A percentile compares a stretch with the other conserved stretches of the same genome.
Conservation (phyloP, 2,797 vertebrate species). For the Numenius phaeopus region DNA sequence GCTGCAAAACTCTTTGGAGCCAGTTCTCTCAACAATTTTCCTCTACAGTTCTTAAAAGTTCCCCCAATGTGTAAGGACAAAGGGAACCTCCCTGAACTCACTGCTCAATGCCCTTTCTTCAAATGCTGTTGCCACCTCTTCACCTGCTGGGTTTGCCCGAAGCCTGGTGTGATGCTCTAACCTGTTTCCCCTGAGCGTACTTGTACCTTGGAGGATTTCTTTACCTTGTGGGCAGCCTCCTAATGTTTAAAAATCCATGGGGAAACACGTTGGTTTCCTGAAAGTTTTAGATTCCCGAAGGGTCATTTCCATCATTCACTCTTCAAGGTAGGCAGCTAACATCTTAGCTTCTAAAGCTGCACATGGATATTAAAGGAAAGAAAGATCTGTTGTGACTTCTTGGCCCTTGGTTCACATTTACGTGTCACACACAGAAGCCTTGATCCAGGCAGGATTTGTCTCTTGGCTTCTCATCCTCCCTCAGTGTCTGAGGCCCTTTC, state of each 20-base stretch:
- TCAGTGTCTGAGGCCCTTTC: not conserved
- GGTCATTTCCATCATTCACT: not conserved
- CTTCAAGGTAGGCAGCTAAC: not conserved
- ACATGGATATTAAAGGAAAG: not conserved
- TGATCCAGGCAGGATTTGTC: not conserved
- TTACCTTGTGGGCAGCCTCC: not conserved
- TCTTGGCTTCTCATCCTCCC: not conserved
- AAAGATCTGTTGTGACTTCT: not conserved
- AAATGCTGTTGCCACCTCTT: not conserved
- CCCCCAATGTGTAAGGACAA: not conserved
- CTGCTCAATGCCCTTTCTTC: not conserved
- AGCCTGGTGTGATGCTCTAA: not conserved
- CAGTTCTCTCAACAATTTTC: not conserved
- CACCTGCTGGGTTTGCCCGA: not conserved
- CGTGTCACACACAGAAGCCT: accelerated
- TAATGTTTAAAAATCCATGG: not conserved
- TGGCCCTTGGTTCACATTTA: not conserved
- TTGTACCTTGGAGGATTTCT: not conserved
- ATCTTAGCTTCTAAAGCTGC: not conserved
- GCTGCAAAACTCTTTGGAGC: not conserved
- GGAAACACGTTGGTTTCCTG: not conserved
- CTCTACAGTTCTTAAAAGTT: not conserved
- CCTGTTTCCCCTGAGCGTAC: not conserved
- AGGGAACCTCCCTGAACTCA: not conserved
- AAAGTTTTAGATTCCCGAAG: not conserved